Conservation (phyloP, 2,113 vertebrate species). For the Sakesphorus luctuosus region DNA sequence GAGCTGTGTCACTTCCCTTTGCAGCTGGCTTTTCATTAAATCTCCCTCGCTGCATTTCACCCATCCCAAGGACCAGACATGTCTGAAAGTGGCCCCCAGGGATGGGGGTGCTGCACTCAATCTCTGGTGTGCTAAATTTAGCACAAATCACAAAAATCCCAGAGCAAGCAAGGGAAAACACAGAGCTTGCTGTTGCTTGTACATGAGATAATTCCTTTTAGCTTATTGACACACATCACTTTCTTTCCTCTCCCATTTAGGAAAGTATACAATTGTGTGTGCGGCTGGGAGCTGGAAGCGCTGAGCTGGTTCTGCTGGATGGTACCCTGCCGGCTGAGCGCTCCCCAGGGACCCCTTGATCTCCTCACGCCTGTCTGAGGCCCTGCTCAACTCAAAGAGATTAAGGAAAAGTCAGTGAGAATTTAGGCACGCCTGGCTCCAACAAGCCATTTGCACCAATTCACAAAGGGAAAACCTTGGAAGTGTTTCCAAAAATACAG, state of each 20-base stretch:
- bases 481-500: slow-evolving; percentile 59
- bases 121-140: not conserved
- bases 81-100: not conserved
- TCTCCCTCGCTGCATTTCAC: not conserved
- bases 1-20: not conserved
- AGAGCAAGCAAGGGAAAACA: slow-evolving; percentile 4
- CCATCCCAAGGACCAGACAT: not conserved
- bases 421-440: slow-evolving; percentile 60
- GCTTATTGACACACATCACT: not conserved
- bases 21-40: not conserved
- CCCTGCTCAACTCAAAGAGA: slow-evolving; percentile 19
- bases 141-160: not conserved
- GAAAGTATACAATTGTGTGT: not conserved
- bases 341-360: not conserved
- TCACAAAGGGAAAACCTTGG: slow-evolving; percentile 59
- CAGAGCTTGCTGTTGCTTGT: slow-evolving; percentile 12
- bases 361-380: slow-evolving; percentile 40
- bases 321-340: not conserved
- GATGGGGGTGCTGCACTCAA: not conserved
- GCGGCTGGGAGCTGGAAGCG: not conserved
- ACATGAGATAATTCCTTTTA: not conserved
- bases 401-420: slow-evolving; percentile 59
- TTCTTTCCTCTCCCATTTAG: not conserved
- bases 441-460: slow-evolving; percentile 30
- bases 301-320: not conserved